These are phyloP conservation scores for Rhopilema esculentum DNA, from an alignment of 30 jellyfish, hydroid and myxozoan species.

Conservation along the genomic window DNA sequence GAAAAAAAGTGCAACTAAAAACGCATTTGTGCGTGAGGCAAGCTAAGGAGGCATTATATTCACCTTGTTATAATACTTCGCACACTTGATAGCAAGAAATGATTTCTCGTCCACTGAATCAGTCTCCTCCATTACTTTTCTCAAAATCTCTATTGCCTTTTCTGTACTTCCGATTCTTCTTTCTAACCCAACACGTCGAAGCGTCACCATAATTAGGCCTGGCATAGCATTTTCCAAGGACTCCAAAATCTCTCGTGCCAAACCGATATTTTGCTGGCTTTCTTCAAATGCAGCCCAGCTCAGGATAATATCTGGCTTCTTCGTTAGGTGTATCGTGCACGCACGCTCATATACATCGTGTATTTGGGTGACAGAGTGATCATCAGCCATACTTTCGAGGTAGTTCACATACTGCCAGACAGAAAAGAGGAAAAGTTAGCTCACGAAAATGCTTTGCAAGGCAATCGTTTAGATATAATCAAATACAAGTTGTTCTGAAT, in stretches of 20 bases:
- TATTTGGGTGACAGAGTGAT: constrained; percentile 24
- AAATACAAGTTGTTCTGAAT: no score
- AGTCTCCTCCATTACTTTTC: constrained; percentile 76
- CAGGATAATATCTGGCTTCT: constrained; percentile 75
- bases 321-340: constrained; percentile 81
- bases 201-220: constrained; percentile 85
- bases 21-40: no score
- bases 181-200: constrained; percentile 87
- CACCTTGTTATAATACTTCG: constrained; percentile 74
- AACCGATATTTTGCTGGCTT: constrained; percentile 38
- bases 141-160: constrained; percentile 64
- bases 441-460: neutral
- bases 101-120: constrained; percentile 81
- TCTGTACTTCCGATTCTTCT: constrained; percentile 71
- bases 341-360: constrained; percentile 81
- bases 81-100: constrained; percentile 77
- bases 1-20: no score
- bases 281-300: constrained; percentile 98
- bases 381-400: constrained; percentile 57
- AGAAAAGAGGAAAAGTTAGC: neutral
- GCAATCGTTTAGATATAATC: no score
- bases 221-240: constrained; percentile 77
- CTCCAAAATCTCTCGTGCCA: constrained; percentile 75
- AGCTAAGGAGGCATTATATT: neutral
- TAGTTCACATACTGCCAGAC: constrained; percentile 71